Percentiles rank a stretch among this genome's conserved stretches.
Conservation (phyloP, 2,888 invertebrate genomes). For the Anthoptus insignis region DNA sequence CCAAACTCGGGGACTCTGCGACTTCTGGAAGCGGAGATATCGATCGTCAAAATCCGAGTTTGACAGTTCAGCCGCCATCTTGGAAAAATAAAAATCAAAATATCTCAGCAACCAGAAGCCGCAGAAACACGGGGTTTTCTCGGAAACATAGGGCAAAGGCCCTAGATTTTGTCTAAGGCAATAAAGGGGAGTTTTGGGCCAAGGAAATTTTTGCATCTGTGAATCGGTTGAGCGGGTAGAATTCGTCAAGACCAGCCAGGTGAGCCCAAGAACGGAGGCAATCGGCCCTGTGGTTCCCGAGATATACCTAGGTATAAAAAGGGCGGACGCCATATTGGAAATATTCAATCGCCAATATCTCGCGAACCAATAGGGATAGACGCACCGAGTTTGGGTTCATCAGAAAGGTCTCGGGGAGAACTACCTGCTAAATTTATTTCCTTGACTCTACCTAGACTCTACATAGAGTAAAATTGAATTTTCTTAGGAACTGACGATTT, state of each 20-base stretch:
- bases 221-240: not conserved
- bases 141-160: not conserved
- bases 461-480: too few relatives aligned
- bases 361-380: not conserved
- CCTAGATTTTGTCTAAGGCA: too few relatives aligned
- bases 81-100: not conserved
- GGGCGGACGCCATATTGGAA: not conserved
- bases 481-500: too few relatives aligned
- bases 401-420: slow-evolving; percentile 7
- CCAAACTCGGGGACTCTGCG: slow-evolving; percentile 15
- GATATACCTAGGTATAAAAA: not conserved
- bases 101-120: slow-evolving; percentile 10
- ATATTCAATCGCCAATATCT: not conserved
- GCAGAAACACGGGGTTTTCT: slow-evolving; percentile 6
- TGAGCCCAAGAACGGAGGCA: not conserved
- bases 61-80: slow-evolving; percentile 17
- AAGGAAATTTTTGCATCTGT: slow-evolving; percentile 8
- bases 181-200: not conserved
- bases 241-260: not conserved
- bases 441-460: slow-evolving; percentile 2
- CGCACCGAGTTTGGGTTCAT: slow-evolving; percentile 10
- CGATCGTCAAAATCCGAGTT: not conserved
- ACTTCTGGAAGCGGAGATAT: not conserved
- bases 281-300: slow-evolving; percentile 4
- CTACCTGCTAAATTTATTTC: not conserved